Conservation (phyloP, 2,113 vertebrate species). For the Thoracochromis brauschi region DNA sequence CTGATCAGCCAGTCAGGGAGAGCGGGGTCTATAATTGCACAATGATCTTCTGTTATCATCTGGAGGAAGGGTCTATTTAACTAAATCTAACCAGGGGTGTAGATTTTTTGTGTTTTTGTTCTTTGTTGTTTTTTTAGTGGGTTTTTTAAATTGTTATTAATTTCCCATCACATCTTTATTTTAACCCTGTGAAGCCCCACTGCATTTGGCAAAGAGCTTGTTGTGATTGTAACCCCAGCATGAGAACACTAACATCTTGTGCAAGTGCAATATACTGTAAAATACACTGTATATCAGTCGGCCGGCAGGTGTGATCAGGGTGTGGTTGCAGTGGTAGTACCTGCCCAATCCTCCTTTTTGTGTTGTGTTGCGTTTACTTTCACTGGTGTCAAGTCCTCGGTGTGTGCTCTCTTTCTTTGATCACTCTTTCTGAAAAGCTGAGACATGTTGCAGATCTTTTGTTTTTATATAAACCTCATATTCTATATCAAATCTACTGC, state of each 20-base stretch:
- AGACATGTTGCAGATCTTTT: neutral
- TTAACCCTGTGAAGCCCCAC: slow-evolving; percentile 26
- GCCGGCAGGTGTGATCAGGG: slow-evolving; percentile 10
- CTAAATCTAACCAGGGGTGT: slow-evolving; percentile 20
- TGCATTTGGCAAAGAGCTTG: slow-evolving; percentile 23
- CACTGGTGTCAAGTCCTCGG: neutral
- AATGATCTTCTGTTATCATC: slow-evolving; percentile 19
- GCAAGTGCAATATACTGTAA: slow-evolving; percentile 67
- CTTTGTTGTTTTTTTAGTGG: neutral
- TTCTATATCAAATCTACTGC: neutral
- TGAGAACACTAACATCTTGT: slow-evolving; percentile 58
- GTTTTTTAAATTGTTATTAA: neutral
- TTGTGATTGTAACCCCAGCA: slow-evolving; percentile 40
- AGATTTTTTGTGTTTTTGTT: slow-evolving; percentile 16
- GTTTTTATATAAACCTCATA: neutral
- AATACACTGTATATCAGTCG: slow-evolving; percentile 43
- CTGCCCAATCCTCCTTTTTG: neutral
- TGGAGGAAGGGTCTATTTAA: slow-evolving; percentile 42
- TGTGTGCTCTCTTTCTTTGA: neutral
- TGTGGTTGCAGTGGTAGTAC: neutral
- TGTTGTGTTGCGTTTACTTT: neutral
- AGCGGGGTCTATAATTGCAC: slow-evolving; percentile 51
- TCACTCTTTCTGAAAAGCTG: neutral
- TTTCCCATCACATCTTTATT: neutral
- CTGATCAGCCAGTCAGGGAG: slow-evolving; percentile 69